Base-by-base conservation (phyloP, 2,888 invertebrate genomes). In the Eupsilia transversa region DNA sequence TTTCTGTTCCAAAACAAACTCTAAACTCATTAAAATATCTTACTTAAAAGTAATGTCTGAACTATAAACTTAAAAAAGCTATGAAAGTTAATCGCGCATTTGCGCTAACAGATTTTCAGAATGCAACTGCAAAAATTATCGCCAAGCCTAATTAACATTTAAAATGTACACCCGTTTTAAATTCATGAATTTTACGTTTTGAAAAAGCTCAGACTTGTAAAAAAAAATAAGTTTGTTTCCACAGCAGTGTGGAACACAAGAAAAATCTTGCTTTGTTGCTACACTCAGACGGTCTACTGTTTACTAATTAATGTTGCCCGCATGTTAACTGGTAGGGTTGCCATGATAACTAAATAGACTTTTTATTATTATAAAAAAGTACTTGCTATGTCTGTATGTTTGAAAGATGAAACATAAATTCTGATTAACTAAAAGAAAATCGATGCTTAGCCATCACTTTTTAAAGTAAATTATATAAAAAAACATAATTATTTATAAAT, bases 231-330 rank as follows among this genome's bases (percentile, higher is more conserved):
- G 77, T 79, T 76, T 67, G 82, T 85, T 89, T 80, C 80, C 83
- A 78, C 84, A 83, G 87, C 82, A 86, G 80, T 85, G 87, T 82
- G 88, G 79, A 87, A 90, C 88, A 89, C 85, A 91, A 92, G 92
- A 93, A 93, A 94, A 94, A 92, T 90, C 91, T 88, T 87, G 92
- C 93, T 93, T 94, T 94, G 94, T 93, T 93, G 86, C 89, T 91
- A 90, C 92, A 90, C 91, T 90, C 93, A 92, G 94, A 92, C 94
- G 90, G 91, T 90, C 91, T 90, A 91, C 94, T 94, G 94, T 94
- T 93, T 94, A 94, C 94, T 95, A 95, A 95, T 95, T 94, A 95
- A 94, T 94, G 94, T 92, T 92, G 93, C 94, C 95, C 94, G 94
- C 93, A 95, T 94, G 94, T 91, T 90, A 91, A 90, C 90, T 82